Evolutionary conservation across 2,797 vertebrate genomes (phyloP), one percentile per base, ranked within the genome.

Genomic region (Tenualosa thibaudeaui): DNA sequence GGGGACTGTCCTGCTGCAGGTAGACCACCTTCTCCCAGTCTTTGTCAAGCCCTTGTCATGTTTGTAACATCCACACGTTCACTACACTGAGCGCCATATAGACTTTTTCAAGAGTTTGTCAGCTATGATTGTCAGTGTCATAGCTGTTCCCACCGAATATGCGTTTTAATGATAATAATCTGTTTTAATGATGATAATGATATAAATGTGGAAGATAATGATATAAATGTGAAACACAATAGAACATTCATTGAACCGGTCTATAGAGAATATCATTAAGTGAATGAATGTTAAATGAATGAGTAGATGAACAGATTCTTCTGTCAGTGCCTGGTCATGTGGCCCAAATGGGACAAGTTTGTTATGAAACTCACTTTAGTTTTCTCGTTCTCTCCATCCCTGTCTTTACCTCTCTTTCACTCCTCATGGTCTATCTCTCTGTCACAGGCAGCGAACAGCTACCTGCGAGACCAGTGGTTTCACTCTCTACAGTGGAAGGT

Each of bases 401-500:
- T 65, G 9, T 9, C 24, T n/a, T 26, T 9, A 9, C 8, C 60
- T 26, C 60, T 62, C n/a, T 60, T 22, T 65, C 62, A 3, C 12
- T 31, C 46, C 58, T n/a, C 8, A 22, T 15, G 26, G 3, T 65
- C 5, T 49, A 24, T 85, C 17, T 84, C 8, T 62, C n/a, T 65
- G 7, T 93, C 83, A 81, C 94, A 99, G 98, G 98, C 98, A 90
- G 98, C 98, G 86, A 99, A 99, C 96, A 98, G 97, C 93, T 99
- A 99, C 94, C 94, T 99, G 90, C 95, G 98, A 93, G 98, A 99
- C 95, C 98, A 99, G 94, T 99, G 98, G 98, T 99, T 99, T 96
- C 98, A 99, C 94, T 99, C 98, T 37, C 95, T 99, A 89, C 98
- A 99, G 95, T 99, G 98, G 98, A 99, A 99, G 97, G 98, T 99